Percentiles rank a stretch among this genome's conserved stretches.
Conservation (phyloP, 2,888 invertebrate genomes). For the Argyresthia goedartella region DNA sequence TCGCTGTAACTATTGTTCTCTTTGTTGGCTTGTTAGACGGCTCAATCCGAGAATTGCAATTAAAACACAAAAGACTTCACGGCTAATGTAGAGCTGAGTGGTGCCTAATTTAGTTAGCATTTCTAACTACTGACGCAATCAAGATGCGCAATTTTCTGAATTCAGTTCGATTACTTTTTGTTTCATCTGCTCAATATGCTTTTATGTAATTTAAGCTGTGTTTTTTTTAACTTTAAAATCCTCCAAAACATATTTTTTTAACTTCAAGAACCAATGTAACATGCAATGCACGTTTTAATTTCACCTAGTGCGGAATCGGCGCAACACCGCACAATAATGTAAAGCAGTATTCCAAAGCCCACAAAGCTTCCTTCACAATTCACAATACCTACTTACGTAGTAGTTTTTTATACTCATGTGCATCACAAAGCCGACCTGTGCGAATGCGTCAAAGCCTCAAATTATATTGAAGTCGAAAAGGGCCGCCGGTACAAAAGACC, state of each 20-base stretch:
- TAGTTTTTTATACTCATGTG: neutral
- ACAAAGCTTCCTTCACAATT: too few species aligned
- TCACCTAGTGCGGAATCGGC: too few species aligned
- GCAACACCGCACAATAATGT: too few species aligned
- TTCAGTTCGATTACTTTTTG: neutral
- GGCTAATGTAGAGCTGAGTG: slow-evolving; percentile 40
- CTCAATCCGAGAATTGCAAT: neutral
- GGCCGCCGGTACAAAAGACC: slow-evolving; percentile 37
- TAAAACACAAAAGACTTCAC: slow-evolving; percentile 27
- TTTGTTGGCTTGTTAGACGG: slow-evolving; percentile 21
- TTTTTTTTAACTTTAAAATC: too few species aligned
- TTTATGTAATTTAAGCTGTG: neutral
- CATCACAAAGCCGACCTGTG: slow-evolving; percentile 1
- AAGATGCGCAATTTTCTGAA: too few species aligned
- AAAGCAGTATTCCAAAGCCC: too few species aligned
- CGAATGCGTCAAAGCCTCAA: slow-evolving; percentile 27
- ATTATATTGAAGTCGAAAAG: slow-evolving; percentile 50
- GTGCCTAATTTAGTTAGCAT: slow-evolving; percentile 25
- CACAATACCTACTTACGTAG: too few species aligned
- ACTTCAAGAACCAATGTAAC: too few species aligned
- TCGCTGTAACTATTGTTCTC: slow-evolving; percentile 35
- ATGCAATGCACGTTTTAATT: too few species aligned
- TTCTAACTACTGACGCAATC: too few species aligned
- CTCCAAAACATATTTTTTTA: too few species aligned
- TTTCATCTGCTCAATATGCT: neutral